Evolutionary conservation across 2,113 vertebrate species (phyloP).

Genomic region (Megalops atlanticus): DNA sequence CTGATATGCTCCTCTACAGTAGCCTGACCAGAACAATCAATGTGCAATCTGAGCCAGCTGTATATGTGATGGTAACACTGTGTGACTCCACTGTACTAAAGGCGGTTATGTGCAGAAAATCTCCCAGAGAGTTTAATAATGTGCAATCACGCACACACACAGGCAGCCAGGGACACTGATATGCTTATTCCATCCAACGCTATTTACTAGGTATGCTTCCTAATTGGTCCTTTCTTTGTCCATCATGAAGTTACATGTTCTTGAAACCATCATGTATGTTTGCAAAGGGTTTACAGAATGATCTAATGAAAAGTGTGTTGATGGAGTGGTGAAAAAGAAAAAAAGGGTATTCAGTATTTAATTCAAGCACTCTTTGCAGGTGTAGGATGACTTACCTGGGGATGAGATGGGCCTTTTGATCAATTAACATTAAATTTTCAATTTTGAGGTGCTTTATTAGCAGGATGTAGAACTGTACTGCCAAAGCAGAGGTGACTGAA

Average conservation of each 20-base stretch:
- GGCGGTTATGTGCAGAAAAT: neutral
- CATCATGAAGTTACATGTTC: neutral
- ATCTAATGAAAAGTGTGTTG: neutral
- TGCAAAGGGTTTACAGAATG: neutral
- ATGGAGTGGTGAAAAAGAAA: neutral
- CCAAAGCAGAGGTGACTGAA: neutral
- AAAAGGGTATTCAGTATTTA: neutral
- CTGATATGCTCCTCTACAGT: neutral
- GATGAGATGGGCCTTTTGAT: neutral
- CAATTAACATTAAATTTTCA: neutral
- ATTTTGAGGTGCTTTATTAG: neutral
- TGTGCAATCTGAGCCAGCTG: neutral
- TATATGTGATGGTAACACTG: slow-evolving; percentile 11
- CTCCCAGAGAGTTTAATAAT: neutral
- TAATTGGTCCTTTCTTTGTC: neutral
- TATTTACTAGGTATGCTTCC: neutral
- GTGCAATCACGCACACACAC: neutral
- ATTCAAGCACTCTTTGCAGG: neutral
- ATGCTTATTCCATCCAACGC: neutral
- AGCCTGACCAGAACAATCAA: neutral
- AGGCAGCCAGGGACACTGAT: neutral
- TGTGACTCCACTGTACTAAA: neutral
- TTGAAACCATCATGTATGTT: neutral
- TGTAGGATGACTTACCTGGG: neutral
- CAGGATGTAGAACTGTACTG: neutral